Conservation (phyloP, 2,888 invertebrate genomes). For the Xylophagus ater region DNA sequence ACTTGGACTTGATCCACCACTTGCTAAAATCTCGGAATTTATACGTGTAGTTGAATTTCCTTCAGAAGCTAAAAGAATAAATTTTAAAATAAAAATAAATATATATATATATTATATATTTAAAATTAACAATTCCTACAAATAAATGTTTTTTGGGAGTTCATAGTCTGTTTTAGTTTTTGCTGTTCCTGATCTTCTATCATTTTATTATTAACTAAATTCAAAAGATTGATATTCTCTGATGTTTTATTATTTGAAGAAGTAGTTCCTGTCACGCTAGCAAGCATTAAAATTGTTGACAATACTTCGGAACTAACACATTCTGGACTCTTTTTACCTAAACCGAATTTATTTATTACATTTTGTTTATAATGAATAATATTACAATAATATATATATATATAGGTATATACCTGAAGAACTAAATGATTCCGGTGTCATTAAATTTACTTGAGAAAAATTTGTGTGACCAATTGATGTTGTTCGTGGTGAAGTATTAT, state of each 20-base stretch:
- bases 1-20: constrained; percentile 82
- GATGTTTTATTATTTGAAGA: constrained; percentile 20
- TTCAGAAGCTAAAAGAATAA: constrained; percentile 4
- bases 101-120: neutral
- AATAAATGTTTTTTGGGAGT: constrained; percentile 31
- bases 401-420: constrained; percentile 40
- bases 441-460: constrained; percentile 51
- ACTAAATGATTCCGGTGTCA: constrained; percentile 81
- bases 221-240: constrained; percentile 30
- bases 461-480: constrained; percentile 18
- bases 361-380: constrained; percentile 9
- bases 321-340: constrained; percentile 26
- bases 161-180: constrained; percentile 24
- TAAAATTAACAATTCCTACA: constrained; percentile 17
- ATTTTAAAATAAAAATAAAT: neutral
- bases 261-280: constrained; percentile 31
- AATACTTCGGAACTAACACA: constrained; percentile 35
- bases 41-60: too few relatives aligned
- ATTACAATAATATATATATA: neutral
- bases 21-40: constrained; percentile 40
- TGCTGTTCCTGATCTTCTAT: constrained; percentile 36
- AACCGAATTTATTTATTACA: constrained; percentile 17
- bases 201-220: constrained; percentile 34
- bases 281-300: constrained; percentile 37
- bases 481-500: constrained; percentile 24